phyloP scores from a whole-genome alignment of 1,140 invertebrate species.

The Procambarus clarkii region DNA sequence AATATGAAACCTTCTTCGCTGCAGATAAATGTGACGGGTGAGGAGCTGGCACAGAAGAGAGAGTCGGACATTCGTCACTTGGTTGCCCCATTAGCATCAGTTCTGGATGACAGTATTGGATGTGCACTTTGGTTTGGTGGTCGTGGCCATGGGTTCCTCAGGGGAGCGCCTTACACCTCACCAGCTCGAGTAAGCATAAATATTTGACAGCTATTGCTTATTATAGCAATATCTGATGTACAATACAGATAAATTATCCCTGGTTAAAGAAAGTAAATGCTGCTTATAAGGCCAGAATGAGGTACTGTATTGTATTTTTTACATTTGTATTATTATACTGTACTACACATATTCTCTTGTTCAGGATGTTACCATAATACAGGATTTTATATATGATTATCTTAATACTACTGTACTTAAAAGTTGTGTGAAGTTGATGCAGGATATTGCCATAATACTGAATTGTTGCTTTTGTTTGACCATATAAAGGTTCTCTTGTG shows the following conservation, averaged over 20 bases:
- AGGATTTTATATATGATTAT: too few species aligned
- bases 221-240: too few species aligned
- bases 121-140: constrained; percentile 98
- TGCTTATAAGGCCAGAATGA: too few species aligned
- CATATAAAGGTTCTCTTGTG: constrained; percentile 84
- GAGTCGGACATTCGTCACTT: constrained; percentile 83
- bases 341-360: too few species aligned
- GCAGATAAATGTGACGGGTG: constrained; percentile 85
- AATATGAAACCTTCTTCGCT: constrained; percentile 68
- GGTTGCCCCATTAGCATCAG: constrained; percentile 87
- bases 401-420: too few species aligned
- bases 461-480: neutral
- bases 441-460: too few species aligned
- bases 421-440: too few species aligned
- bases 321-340: too few species aligned
- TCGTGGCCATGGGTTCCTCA: constrained; percentile 80
- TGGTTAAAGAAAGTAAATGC: neutral
- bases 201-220: neutral
- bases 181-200: constrained; percentile 81
- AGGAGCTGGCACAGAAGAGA: constrained; percentile 81
- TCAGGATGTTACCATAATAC: too few species aligned
- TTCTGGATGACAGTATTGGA: constrained; percentile 95
- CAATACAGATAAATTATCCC: too few species aligned
- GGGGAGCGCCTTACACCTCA: constrained; percentile 78
- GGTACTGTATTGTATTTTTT: too few species aligned